These are phyloP conservation scores for Hermaeophaga mercurialis DNA, from an alignment of 2,888 invertebrate genomes.

Conservation along the genomic window DNA sequence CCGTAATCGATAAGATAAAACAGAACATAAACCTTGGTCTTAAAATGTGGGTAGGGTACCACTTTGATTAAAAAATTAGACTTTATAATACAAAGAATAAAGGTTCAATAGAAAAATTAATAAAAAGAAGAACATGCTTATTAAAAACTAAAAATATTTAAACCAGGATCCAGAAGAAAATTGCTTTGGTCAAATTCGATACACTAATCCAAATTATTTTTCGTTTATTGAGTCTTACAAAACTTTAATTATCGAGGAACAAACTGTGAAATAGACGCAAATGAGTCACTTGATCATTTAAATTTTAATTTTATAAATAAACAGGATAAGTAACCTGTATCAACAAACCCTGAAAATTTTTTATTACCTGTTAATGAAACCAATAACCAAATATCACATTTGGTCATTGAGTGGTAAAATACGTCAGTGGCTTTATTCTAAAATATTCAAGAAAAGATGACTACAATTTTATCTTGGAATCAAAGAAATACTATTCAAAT, in stretches of 20 bases:
- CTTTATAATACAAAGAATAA: conserved; percentile 29
- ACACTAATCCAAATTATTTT: conserved; percentile 35
- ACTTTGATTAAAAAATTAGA: conserved; percentile 34
- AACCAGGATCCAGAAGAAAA: conserved; percentile 40
- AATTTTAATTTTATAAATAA: too few species aligned
- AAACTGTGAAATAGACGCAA: conserved; percentile 35
- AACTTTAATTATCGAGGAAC: conserved; percentile 29
- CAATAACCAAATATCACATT: too few species aligned
- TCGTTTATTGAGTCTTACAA: too few species aligned
- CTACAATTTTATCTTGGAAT: conserved; percentile 5
- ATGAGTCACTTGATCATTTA: conserved; percentile 21
- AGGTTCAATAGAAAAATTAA: conserved; percentile 27
- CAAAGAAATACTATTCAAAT: conserved; percentile 13
- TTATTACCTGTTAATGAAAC: too few species aligned
- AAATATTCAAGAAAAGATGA: conserved; percentile 1
- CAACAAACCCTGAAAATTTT: too few species aligned
- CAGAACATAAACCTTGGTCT: conserved; percentile 17
- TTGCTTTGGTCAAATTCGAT: conserved; percentile 36
- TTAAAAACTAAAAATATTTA: conserved; percentile 25
- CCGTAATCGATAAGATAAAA: conserved; percentile 9
- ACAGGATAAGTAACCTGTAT: too few species aligned
- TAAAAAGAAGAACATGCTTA: conserved; percentile 24
- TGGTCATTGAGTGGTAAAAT: conserved; percentile 11
- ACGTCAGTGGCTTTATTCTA: neutral
- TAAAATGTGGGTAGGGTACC: conserved; percentile 23